phyloP scores from a whole-genome alignment of 92 coral and sea anemone genomes.

The Isaurus tuberculatus region DNA sequence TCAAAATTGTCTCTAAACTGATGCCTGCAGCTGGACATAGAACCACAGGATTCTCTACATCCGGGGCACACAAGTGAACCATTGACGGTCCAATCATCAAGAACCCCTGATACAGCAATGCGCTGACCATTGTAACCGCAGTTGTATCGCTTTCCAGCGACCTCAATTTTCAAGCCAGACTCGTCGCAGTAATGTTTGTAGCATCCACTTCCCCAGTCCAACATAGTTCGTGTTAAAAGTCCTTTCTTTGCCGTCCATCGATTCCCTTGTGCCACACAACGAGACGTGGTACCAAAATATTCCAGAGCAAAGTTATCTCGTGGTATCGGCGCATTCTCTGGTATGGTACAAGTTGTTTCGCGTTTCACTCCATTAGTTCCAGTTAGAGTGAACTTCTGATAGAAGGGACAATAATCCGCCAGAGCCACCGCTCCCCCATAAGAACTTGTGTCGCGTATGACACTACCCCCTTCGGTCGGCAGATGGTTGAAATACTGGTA shows the following conservation, averaged over 20 bases:
- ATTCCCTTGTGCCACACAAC: constrained; percentile 87
- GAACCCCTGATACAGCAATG: constrained; percentile 71
- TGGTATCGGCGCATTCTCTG: constrained; percentile 79
- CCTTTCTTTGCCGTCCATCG: constrained; percentile 90
- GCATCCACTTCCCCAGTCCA: constrained; percentile 99
- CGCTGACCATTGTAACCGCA: constrained; percentile 81
- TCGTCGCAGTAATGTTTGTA: constrained; percentile 77
- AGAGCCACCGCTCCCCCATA: constrained; percentile 97
- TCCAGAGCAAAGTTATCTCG: constrained; percentile 91
- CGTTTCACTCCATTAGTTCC: constrained; percentile 77
- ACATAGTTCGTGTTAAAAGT: constrained; percentile 90
- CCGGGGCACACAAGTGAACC: constrained; percentile 93
- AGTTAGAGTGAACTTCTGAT: constrained; percentile 91
- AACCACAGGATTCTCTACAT: constrained; percentile 83
- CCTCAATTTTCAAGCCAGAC: constrained; percentile 73
- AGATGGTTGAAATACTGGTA: constrained; percentile 96
- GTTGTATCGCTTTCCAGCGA: constrained; percentile 68
- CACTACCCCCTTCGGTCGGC: constrained; percentile 58
- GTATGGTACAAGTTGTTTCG: constrained; percentile 86
- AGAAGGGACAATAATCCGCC: constrained; percentile 96
- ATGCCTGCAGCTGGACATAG: constrained; percentile 69
- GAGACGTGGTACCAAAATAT: constrained; percentile 72
- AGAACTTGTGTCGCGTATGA: constrained; percentile 79
- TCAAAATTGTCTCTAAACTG: constrained; percentile 39
- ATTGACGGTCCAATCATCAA: constrained; percentile 82